Evolutionary conservation across 2,797 vertebrate species (phyloP), one percentile per base, ranked within the genome.

Genomic region (Chlorospingus semifuscus): DNA sequence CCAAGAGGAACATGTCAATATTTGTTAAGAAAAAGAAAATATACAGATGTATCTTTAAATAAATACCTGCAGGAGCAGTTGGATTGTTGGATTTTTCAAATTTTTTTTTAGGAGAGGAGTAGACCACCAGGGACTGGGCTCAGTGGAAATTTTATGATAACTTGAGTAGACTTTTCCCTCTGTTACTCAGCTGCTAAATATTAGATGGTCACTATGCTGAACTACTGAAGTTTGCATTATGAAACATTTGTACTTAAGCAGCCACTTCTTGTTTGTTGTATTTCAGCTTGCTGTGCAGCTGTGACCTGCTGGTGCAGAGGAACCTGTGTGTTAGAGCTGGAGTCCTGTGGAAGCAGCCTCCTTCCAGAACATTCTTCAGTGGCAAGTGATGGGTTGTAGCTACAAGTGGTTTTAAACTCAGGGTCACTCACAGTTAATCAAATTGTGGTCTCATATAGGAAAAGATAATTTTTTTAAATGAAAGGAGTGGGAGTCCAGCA

Each of bases 361-460:
- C 95, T 72, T 56, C 92, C 36, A 90, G 95, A 78, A 79, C 93
- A 6, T 96, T 97, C 77, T 95, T 94, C 30, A 96, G 75, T 84
- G 97, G 98, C 98, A 96, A 97, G 97, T 94, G 90, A 24, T 42
- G 29, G 3, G 34, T 63, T 55, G 18, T 70, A 76, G 70, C 37
- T 75, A 17, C 27, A 10, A 12, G 30, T 37, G 23, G 13, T 77
- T 76, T 76, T 29, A 78, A 61, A 66, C 21, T 71, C 32, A 44
- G 37, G 19, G 2, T 60, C 61, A 32, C 44, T 90, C 20, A n/a
- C n/a, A 60, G 12, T 41, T 49, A 20, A 19, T 12, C 27, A 57
- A 66, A 60, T 30, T 53, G 23, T 2, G 1, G 22, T 65, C 36
- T 30, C 12, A 1, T 49, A 20, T 8, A 56, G 49, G 26, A 44